These are phyloP conservation scores for Eira barbara DNA, from an alignment of 2,113 vertebrate species.

Conservation along the genomic window DNA sequence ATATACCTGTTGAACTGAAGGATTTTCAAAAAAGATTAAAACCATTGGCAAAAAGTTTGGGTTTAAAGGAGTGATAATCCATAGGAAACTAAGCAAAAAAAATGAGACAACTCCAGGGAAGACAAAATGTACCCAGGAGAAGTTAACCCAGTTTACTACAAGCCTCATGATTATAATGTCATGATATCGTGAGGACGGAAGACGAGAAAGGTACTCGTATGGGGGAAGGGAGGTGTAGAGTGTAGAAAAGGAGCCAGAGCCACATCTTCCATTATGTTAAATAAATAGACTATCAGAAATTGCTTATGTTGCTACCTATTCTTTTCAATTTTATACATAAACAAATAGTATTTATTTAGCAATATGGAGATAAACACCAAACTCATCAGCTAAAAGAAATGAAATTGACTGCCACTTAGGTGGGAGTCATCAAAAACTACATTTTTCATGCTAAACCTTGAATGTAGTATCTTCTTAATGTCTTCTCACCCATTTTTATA, in stretches of 20 bases:
- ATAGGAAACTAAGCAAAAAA: slow-evolving; percentile 25
- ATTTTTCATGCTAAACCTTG: slow-evolving; percentile 6
- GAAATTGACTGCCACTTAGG: not conserved
- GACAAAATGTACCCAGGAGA: not conserved
- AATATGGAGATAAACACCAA: not conserved
- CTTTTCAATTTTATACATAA: not conserved
- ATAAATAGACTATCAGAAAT: not conserved
- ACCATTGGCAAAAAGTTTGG: not conserved
- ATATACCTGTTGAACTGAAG: not conserved
- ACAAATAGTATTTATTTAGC: slow-evolving; percentile 26
- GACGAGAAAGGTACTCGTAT: no score
- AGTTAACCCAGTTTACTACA: not conserved
- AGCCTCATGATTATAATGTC: not conserved
- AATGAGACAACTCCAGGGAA: not conserved
- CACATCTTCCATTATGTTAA: not conserved
- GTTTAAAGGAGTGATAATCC: not conserved
- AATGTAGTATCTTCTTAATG: not conserved
- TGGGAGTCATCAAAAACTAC: not conserved
- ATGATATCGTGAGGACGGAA: not conserved
- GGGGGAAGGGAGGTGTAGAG: rapidly evolving
- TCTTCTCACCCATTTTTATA: not conserved
- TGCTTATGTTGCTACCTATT: not conserved
- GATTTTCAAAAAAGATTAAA: slow-evolving; percentile 32
- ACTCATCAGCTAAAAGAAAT: not conserved
- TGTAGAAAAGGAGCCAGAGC: not conserved